Evolutionary conservation across 2,113 vertebrate genomes (phyloP), one percentile per base, ranked within the genome.

Genomic region (Siniperca chuatsi): DNA sequence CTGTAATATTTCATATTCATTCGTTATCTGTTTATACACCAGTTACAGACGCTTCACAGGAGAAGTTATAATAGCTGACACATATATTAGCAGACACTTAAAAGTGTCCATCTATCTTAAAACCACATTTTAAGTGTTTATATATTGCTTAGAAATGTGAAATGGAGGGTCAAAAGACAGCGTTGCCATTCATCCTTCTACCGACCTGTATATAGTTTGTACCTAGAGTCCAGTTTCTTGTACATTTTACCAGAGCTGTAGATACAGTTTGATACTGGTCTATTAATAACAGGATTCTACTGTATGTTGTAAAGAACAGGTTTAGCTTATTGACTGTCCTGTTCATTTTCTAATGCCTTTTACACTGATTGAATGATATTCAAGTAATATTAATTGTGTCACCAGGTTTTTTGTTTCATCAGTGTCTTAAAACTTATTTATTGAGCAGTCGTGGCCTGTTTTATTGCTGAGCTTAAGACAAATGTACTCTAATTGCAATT

Each of bases 271-370:
- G 80, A 81, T 88, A 78, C 33, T 68, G 23, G 4, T 52, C 54
- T 77, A 1, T 65, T 52, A 20, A 48, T 25, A 81, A 81, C 58
- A 68, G 66, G 25, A 77, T 23, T 54, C 9, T 29, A 2, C 42
- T 67, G 29, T 55, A 1, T 64, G 77, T 64, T 87, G 88, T 89
- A 83, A 76, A 87, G 87, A 89, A 54, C 73, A 48, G 55, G 21
- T 78, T 1, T 20, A 42, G 29, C 35, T 37, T 57, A 44, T 23
- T 64, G 58, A 74, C 82, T 77, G 70, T 58, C 55, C 78, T 73
- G 44, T 61, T 83, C 15, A 29, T 64, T 88, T 91, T 89, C 48
- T 87, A 84, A 78, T 25, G 46, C 58, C 44, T 87, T 89, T 84
- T 87, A 84, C 79, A 84, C 37, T 42, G n/a, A 89, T 21, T 73